Percentiles rank a stretch among this genome's conserved stretches.
Conservation (phyloP, 2,888 invertebrate genomes). For the Philonicus albiceps region DNA sequence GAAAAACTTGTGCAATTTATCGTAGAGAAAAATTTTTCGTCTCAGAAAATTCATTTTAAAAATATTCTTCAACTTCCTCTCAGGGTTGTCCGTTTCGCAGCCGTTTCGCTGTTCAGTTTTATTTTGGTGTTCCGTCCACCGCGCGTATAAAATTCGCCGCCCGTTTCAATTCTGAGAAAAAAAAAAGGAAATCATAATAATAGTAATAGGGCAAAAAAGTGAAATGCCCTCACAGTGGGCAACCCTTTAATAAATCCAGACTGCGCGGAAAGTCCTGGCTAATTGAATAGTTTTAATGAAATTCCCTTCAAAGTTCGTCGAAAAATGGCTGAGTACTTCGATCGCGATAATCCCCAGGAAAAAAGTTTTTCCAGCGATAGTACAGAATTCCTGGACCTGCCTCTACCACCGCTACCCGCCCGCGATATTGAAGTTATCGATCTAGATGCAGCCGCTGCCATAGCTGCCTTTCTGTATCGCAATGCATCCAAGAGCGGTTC, state of each 20-base stretch:
- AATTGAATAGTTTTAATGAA: background rate
- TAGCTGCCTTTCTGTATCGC: background rate
- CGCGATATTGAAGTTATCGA: background rate
- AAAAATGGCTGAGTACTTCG: conserved; percentile 17
- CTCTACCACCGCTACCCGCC: conserved; percentile 21
- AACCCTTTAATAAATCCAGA: background rate
- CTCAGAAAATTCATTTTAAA: background rate
- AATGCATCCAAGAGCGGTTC: conserved; percentile 23
- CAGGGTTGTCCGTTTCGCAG: background rate
- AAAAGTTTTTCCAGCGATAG: conserved; percentile 49
- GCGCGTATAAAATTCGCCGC: background rate
- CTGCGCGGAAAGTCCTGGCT: background rate
- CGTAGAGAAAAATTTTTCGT: background rate
- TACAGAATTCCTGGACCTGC: conserved; percentile 48
- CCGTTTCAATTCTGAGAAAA: background rate
- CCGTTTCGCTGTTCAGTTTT: background rate
- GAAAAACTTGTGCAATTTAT: background rate
- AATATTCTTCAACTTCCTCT: background rate
- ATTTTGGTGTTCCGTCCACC: background rate
- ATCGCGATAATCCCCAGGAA: conserved; percentile 11
- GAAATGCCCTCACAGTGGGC: background rate
- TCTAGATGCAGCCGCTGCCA: background rate
- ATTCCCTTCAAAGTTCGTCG: background rate
- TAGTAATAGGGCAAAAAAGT: background rate
- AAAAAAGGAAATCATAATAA: background rate